Base-by-base conservation (phyloP, 2,797 vertebrate genomes). In the Eulemur mongoz region DNA sequence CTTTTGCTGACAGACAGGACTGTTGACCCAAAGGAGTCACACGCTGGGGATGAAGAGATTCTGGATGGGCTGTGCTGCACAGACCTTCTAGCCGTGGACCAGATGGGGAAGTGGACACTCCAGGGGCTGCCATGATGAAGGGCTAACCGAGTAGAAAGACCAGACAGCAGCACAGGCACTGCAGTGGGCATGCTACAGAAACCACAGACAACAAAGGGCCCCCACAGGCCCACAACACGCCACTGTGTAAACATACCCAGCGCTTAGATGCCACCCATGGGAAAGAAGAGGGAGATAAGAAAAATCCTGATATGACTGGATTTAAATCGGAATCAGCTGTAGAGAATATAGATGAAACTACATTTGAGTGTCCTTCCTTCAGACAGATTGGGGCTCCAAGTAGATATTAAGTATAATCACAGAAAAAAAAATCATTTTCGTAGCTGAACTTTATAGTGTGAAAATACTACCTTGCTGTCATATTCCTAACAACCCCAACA, bases 61-160 rank as follows among this genome's bases (percentile, higher is more conserved):
- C 30, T 10, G 2, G 70, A 5, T 3, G 20, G 5, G 14, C 48
- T 38, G 7, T 22, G 48, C 32, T 18, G 54, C 40, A 27, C 0
- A n/a, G 25, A 25, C 15, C 40, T 45, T 48, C 61, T 13, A 48
- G 14, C 45, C 12, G 0, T 8, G n/a, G 38, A 32, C 25, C 69
- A 38, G 48, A 22, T 40, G 35, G 72, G 40, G 30, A 27, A 61
- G 54, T 15, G 48, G 40, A 25, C 15, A 3, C 25, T 75, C 50
- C n/a, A 9, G 1, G 11, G 43, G 54, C 12, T 11, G n/a, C 45
- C 35, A 13, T 6, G 52, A 7, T 6, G 48, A 52, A 43, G 63
- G 20, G 14, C 11, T 45, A 27, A 20, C 17, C 38, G 25, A 30
- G 30, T 6, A 18, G 52, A 23, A 80, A 87, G 43, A 63, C 18